A percentile compares a stretch with the other conserved stretches of the same genome.
Conservation (phyloP, 2,113 vertebrate genomes). For the Prinia subflava region DNA sequence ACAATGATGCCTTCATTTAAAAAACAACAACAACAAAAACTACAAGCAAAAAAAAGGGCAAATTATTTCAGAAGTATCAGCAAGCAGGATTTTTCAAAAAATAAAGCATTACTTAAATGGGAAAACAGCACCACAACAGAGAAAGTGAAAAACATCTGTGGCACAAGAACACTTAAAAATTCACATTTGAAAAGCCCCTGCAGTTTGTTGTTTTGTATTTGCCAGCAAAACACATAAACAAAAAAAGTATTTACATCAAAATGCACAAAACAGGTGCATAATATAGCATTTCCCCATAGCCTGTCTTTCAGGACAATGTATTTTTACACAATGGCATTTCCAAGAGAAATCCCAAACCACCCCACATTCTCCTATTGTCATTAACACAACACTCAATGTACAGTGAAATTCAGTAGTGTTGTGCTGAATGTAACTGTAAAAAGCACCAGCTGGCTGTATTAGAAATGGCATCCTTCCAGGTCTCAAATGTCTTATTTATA, state of each 20-base stretch:
- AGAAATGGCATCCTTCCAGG: constrained; percentile 75
- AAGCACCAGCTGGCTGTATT: constrained; percentile 75
- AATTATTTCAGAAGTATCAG: background rate
- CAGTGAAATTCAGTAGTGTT: constrained; percentile 62
- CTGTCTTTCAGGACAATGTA: constrained; percentile 29
- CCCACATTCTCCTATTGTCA: constrained; percentile 52
- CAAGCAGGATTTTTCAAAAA: background rate
- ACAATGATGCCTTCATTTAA: background rate
- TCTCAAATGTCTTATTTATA: constrained; percentile 83
- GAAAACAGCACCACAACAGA: background rate
- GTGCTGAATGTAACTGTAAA: constrained; percentile 71
- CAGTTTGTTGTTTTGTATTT: background rate
- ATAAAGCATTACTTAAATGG: background rate
- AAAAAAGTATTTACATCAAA: constrained; percentile 1
- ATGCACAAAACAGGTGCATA: constrained; percentile 43
- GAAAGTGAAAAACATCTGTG: background rate
- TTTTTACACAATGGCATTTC: constrained; percentile 52
- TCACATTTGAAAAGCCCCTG: background rate
- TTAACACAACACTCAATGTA: constrained; percentile 47
- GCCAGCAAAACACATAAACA: background rate
- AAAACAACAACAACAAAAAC: background rate
- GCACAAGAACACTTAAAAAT: background rate
- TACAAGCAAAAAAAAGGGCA: background rate
- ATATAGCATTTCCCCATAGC: constrained; percentile 16
- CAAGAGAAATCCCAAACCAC: constrained; percentile 44